A percentile compares a stretch with the other conserved stretches of the same genome.
These are phyloP conservation scores for Catocala nupta DNA, from an alignment of 2,888 invertebrate species.

Conservation along the genomic window DNA sequence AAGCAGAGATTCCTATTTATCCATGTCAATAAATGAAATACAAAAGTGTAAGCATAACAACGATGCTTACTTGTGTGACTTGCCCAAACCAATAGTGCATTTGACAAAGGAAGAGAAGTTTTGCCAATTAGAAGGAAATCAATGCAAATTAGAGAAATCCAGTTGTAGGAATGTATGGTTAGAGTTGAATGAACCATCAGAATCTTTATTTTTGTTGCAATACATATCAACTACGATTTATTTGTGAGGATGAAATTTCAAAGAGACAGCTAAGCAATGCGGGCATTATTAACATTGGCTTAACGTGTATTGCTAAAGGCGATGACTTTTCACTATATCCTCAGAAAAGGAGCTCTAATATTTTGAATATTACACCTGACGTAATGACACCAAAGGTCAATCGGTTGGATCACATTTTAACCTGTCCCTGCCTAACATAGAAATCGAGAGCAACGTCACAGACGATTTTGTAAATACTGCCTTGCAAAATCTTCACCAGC, in stretches of 20 bases:
- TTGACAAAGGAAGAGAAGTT: constrained; percentile 2
- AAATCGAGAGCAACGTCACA: background rate
- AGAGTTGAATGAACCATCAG: constrained; percentile 1
- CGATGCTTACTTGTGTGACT: constrained; percentile 1
- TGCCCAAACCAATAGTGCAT: background rate
- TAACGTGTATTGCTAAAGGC: background rate
- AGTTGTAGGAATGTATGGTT: background rate
- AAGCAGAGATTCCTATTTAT: no score
- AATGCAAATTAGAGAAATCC: background rate
- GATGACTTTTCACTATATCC: constrained; percentile 5
- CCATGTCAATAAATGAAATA: no score
- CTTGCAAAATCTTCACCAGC: background rate
- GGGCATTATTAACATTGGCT: constrained; percentile 1
- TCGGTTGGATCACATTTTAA: constrained; percentile 1
- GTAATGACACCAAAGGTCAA: background rate
- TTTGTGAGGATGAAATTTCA: background rate
- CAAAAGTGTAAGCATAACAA: background rate
- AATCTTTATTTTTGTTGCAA: constrained; percentile 7
- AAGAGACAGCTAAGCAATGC: background rate
- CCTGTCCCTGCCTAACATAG: background rate
- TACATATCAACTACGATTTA: constrained; percentile 1
- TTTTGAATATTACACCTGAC: background rate
- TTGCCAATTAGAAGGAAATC: constrained; percentile 1
- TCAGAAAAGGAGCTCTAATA: background rate
- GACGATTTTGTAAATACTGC: background rate